Evolutionary conservation across 2,888 invertebrate species (phyloP).

Genomic region (Melipona beecheii): DNA sequence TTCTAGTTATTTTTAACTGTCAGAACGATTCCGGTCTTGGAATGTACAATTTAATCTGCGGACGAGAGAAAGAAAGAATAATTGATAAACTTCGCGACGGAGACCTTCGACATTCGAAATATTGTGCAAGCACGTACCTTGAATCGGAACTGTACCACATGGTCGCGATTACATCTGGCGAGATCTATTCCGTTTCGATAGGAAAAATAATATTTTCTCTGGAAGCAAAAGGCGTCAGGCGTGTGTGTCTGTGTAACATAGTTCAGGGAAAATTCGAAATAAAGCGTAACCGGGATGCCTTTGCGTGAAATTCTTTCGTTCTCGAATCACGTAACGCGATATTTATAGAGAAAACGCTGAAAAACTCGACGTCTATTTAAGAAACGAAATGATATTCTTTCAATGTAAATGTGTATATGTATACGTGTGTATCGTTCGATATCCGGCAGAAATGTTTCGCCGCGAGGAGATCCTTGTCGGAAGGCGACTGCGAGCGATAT

Average conservation of each 20-base stretch:
- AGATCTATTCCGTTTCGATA: constrained; percentile 59
- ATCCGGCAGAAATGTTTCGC: constrained; percentile 32
- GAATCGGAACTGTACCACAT: constrained; percentile 41
- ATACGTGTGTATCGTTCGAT: background rate
- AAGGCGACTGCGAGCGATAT: constrained; percentile 63
- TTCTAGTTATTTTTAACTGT: background rate
- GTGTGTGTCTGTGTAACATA: background rate
- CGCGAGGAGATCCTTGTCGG: constrained; percentile 73
- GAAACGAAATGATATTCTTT: background rate
- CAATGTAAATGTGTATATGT: background rate
- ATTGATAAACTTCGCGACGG: background rate
- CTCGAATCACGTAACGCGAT: constrained; percentile 13
- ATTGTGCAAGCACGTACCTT: constrained; percentile 2
- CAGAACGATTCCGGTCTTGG: background rate
- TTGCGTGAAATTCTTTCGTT: constrained; percentile 24
- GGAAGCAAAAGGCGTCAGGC: constrained; percentile 30
- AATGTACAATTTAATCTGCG: constrained; percentile 1
- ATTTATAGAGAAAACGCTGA: constrained; percentile 44
- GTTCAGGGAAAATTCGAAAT: constrained; percentile 32
- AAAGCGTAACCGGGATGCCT: constrained; percentile 6
- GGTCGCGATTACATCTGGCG: constrained; percentile 52
- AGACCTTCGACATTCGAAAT: constrained; percentile 27
- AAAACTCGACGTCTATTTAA: background rate
- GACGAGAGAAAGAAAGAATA: background rate
- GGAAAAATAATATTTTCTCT: constrained; percentile 74